These are phyloP conservation scores for Hapalemur alaotrensis DNA, from an alignment of 2,797 vertebrate genomes.

Conservation along the genomic window DNA sequence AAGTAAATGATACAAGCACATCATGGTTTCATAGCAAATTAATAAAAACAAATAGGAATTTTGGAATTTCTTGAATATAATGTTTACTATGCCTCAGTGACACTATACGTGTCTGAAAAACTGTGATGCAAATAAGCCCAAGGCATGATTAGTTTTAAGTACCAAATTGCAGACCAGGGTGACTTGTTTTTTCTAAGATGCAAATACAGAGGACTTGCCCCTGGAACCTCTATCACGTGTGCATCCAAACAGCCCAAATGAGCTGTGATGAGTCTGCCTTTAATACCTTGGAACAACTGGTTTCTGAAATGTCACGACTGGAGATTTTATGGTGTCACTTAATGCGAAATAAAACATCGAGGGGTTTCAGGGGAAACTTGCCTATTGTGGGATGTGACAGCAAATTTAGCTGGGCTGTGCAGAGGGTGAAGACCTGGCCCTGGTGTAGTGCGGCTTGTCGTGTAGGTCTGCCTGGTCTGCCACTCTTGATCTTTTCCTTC, in stretches of 20 bases:
- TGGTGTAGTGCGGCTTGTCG: background rate
- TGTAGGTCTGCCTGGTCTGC: background rate
- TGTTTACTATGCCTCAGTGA: background rate
- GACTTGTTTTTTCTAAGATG: conserved; percentile 36
- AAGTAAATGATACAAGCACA: background rate
- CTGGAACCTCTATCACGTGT: background rate
- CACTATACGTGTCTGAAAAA: background rate
- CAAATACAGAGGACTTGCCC: background rate
- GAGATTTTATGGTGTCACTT: conserved; percentile 54
- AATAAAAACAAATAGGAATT: background rate
- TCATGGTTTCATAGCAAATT: background rate
- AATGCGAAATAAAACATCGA: conserved; percentile 60
- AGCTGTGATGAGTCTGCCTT: conserved; percentile 5
- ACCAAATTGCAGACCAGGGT: background rate
- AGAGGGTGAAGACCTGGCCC: background rate
- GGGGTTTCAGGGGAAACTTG: conserved; percentile 1
- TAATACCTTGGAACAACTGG: conserved; percentile 5
- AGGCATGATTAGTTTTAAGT: background rate
- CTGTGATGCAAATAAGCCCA: background rate
- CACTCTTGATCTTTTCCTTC: background rate
- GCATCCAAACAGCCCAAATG: background rate
- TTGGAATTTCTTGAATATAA: background rate
- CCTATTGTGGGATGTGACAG: conserved; percentile 13
- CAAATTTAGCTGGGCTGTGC: background rate
- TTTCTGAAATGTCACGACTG: conserved; percentile 41